phyloP scores from a whole-genome alignment of 2,113 vertebrate species.

The Rhabdornis inornatus region DNA sequence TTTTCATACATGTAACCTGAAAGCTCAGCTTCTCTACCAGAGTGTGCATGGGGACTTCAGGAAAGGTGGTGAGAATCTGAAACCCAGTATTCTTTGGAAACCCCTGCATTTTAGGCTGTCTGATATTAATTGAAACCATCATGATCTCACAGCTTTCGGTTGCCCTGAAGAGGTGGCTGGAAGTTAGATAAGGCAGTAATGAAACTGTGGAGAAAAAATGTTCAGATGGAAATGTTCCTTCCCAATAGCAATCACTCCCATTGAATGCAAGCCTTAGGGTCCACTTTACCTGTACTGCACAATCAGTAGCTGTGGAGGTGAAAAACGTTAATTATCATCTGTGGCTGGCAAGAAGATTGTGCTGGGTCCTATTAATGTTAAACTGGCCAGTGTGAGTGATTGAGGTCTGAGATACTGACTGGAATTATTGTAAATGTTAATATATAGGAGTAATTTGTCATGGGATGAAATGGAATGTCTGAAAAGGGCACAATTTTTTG shows the following conservation, averaged over 20 bases:
- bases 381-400: not conserved
- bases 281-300: not conserved
- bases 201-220: not conserved
- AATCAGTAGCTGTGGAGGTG: not conserved
- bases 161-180: not conserved
- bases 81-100: not conserved
- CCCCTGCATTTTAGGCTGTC: not conserved
- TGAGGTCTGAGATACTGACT: not conserved
- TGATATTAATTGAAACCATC: not conserved
- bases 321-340: not conserved
- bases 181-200: not conserved
- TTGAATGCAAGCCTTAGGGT: not conserved
- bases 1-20: not conserved
- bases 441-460: not conserved
- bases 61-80: not conserved
- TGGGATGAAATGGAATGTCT: not conserved
- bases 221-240: not conserved
- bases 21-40: not conserved
- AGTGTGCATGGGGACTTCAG: not conserved
- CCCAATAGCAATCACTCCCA: not conserved
- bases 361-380: not conserved
- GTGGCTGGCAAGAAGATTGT: not conserved
- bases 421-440: not conserved
- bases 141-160: not conserved
- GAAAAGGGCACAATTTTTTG: not conserved